Evolutionary conservation across 2,888 invertebrate genomes (phyloP).

Genomic region (Caenorhabditis panamensis): DNA sequence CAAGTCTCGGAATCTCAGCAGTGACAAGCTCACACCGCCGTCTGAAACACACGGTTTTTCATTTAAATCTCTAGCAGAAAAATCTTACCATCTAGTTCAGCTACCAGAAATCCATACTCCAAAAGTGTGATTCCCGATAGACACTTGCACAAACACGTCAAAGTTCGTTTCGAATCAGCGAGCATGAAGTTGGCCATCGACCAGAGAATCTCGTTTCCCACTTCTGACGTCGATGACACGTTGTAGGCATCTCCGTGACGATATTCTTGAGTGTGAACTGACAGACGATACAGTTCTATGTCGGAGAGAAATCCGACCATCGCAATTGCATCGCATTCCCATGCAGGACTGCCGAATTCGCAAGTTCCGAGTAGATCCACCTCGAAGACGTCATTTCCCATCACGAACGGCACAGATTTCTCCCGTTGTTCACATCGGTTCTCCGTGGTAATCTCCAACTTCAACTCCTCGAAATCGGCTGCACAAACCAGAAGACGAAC

Average conservation of each 20-base stretch:
- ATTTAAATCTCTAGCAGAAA: no score
- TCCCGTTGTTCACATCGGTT: conserved; percentile 10
- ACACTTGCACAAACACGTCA: conserved; percentile 7
- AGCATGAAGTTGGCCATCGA: conserved; percentile 17
- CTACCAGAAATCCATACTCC: no score
- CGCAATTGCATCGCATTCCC: not conserved
- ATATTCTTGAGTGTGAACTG: not conserved
- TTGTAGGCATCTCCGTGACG: not conserved
- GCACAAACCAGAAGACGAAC: conserved; percentile 12
- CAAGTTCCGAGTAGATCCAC: conserved; percentile 11
- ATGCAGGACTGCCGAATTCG: not conserved
- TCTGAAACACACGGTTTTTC: not conserved
- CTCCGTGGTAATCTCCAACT: not conserved
- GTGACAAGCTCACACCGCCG: not conserved
- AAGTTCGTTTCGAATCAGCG: not conserved
- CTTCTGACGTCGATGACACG: not conserved
- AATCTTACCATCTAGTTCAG: no score
- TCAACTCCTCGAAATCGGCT: conserved; percentile 32
- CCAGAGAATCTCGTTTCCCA: conserved; percentile 13
- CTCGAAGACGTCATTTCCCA: conserved; percentile 8
- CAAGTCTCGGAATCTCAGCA: not conserved
- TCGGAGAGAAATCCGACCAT: conserved; percentile 35
- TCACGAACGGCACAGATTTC: not conserved
- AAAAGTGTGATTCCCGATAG: not conserved
- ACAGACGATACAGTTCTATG: conserved; percentile 31